Percentiles rank a stretch among this genome's conserved stretches.
phyloP scores from a whole-genome alignment of 1,140 invertebrate genomes.

The Chelonus insularis region DNA sequence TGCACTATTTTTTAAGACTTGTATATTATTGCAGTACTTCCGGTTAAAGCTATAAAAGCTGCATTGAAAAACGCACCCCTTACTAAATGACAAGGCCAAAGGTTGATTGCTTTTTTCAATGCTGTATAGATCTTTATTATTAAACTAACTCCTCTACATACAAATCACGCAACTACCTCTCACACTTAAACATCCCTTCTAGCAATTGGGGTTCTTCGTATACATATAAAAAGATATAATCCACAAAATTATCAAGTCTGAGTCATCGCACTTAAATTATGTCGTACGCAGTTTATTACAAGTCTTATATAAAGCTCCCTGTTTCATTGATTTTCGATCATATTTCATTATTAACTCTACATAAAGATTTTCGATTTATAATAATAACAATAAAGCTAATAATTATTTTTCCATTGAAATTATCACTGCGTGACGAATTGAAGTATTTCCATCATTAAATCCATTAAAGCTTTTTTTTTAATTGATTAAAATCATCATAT shows the following conservation, averaged over 20 bases:
- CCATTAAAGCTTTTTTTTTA: too few species aligned
- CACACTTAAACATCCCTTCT: conserved; percentile 23
- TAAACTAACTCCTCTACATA: conserved; percentile 25
- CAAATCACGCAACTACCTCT: conserved; percentile 36
- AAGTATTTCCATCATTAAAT: too few species aligned
- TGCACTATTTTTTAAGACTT: too few species aligned
- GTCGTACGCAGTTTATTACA: conserved; percentile 11
- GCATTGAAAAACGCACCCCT: not conserved
- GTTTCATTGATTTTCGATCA: conserved; percentile 30
- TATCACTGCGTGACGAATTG: too few species aligned
- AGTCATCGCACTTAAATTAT: conserved; percentile 16
- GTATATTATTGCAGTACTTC: too few species aligned
- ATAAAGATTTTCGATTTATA: too few species aligned
- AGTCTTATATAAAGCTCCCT: not conserved
- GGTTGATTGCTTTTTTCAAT: not conserved
- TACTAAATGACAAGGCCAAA: conserved; percentile 4
- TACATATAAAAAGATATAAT: conserved; percentile 1
- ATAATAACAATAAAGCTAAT: too few species aligned
- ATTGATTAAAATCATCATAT: too few species aligned
- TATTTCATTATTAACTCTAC: conserved; percentile 3
- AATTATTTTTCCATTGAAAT: too few species aligned
- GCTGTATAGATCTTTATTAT: conserved; percentile 22
- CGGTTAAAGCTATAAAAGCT: too few species aligned
- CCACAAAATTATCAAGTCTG: conserved; percentile 25
- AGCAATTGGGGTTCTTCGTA: not conserved